Evolutionary conservation across 2,797 vertebrate species (phyloP).

Genomic region (Peromyscus attwateri): DNA sequence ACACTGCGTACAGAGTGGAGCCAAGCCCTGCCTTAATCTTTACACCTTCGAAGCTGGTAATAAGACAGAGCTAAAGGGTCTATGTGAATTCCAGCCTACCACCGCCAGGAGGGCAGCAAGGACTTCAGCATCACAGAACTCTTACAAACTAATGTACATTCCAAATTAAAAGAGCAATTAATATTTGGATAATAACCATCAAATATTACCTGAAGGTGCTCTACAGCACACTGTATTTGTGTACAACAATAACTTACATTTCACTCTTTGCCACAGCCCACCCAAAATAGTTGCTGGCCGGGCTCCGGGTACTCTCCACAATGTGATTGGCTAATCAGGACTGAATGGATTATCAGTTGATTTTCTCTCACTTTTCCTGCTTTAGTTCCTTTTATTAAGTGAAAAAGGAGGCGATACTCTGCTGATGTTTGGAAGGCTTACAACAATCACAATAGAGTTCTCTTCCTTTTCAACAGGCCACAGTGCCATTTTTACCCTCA

Average conservation of each 20-base stretch:
- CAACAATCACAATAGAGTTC: slow-evolving; percentile 56
- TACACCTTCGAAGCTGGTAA: slow-evolving; percentile 36
- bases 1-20: slow-evolving; percentile 31
- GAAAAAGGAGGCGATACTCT: neutral
- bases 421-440: slow-evolving; percentile 47
- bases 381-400: slow-evolving; percentile 36
- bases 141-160: slow-evolving; percentile 54
- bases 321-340: slow-evolving; percentile 66
- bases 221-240: slow-evolving; percentile 69
- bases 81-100: neutral
- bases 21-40: slow-evolving; percentile 50
- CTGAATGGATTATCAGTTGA: slow-evolving; percentile 73
- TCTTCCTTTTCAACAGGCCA: slow-evolving; percentile 49
- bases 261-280: slow-evolving; percentile 73
- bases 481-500: slow-evolving; percentile 65
- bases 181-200: slow-evolving; percentile 75
- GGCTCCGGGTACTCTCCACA: slow-evolving; percentile 28
- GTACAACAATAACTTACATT: neutral
- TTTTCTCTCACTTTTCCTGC: slow-evolving; percentile 65
- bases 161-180: slow-evolving; percentile 61
- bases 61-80: neutral
- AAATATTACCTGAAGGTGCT: slow-evolving; percentile 79
- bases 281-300: slow-evolving; percentile 58
- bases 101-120: neutral
- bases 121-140: neutral